Conservation (phyloP, 2,113 vertebrate species). For the Psammodynastes pulverulentus region DNA sequence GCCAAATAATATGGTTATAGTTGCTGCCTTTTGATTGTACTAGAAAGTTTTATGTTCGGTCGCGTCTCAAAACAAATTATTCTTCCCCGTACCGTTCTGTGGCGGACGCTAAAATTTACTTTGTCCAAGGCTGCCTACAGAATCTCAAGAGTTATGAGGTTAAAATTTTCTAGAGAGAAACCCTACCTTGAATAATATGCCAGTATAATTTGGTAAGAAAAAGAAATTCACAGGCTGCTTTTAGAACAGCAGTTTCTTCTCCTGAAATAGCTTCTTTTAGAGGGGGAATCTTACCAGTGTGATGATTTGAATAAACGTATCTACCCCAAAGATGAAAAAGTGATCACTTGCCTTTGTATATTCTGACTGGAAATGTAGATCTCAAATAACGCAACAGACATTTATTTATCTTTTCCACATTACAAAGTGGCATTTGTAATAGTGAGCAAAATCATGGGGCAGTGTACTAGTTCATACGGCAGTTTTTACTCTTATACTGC, state of each 20-base stretch:
- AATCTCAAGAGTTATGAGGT: not conserved
- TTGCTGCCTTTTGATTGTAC: not conserved
- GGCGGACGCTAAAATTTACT: not conserved
- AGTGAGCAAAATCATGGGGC: not conserved
- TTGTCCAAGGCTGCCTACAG: not conserved
- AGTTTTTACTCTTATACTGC: not conserved
- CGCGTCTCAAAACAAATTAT: not conserved
- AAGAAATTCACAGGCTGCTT: not conserved
- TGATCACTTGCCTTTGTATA: not conserved
- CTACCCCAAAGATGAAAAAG: not conserved
- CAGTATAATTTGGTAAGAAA: not conserved
- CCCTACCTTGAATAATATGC: not conserved
- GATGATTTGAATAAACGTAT: not conserved
- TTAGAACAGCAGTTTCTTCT: not conserved
- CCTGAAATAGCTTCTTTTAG: not conserved
- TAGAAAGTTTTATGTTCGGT: not conserved
- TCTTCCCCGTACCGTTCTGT: not conserved
- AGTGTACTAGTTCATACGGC: no score
- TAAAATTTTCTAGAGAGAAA: not conserved
- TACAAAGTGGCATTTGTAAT: not conserved
- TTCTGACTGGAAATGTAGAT: not conserved
- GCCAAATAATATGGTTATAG: not conserved
- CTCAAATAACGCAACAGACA: not conserved
- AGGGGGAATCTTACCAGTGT: not conserved
- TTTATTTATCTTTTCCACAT: not conserved